Evolutionary conservation across 2,113 vertebrate species (phyloP).

Genomic region (Lagenorhynchus albirostris): DNA sequence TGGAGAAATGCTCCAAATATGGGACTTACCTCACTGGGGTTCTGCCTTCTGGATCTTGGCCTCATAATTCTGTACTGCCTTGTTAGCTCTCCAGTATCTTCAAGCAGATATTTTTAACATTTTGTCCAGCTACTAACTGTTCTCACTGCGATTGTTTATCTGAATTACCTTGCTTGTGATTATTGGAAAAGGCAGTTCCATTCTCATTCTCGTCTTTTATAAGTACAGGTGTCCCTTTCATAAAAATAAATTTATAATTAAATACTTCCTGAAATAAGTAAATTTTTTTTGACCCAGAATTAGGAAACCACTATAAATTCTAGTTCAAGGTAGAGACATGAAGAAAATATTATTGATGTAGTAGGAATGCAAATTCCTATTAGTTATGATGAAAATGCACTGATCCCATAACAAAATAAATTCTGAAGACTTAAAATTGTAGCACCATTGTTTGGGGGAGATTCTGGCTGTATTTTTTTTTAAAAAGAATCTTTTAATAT

Average conservation of each 20-base stretch:
- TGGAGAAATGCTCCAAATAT: not conserved
- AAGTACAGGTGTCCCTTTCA: not conserved
- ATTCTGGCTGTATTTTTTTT: not conserved
- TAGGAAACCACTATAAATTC: not conserved
- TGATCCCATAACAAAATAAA: not conserved
- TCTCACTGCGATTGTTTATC: not conserved
- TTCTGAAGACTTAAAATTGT: not conserved
- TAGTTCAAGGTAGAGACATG: not conserved
- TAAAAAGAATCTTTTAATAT: not conserved
- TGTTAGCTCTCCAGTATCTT: not conserved
- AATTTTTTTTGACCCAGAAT: not conserved
- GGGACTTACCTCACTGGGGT: not conserved
- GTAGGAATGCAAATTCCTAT: not conserved
- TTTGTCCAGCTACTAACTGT: not conserved
- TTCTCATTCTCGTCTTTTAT: not conserved
- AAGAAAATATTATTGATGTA: not conserved
- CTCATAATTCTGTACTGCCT: not conserved
- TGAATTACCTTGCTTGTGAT: not conserved
- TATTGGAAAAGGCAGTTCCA: not conserved
- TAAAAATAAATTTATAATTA: conserved; percentile 4
- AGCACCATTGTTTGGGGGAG: not conserved
- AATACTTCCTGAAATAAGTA: not conserved
- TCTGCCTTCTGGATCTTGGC: not conserved
- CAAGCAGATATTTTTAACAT: not conserved
- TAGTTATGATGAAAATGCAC: not conserved